Evolutionary conservation across 1,140 invertebrate genomes (phyloP).

Genomic region (Dendrolimus punctatus): DNA sequence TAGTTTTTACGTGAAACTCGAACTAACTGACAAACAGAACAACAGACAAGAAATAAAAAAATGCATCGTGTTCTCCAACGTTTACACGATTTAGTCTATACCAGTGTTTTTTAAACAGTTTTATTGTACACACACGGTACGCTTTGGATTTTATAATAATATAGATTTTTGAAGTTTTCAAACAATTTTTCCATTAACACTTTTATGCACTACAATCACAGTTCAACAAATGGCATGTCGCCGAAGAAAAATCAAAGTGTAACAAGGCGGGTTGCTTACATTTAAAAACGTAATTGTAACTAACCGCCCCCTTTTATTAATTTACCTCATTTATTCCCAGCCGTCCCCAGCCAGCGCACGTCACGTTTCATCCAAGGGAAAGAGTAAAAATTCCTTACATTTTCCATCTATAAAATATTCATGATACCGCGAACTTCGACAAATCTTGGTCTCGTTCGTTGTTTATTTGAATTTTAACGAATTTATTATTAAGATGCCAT

Average conservation of each 20-base stretch:
- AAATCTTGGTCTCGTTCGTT: constrained; percentile 5
- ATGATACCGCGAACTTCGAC: constrained; percentile 18
- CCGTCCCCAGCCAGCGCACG: constrained; percentile 25
- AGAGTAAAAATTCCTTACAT: constrained; percentile 24
- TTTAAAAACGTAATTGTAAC: constrained; percentile 72
- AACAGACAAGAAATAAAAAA: no score
- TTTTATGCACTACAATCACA: constrained; percentile 13
- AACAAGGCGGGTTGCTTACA: constrained; percentile 62
- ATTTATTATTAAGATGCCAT: no score
- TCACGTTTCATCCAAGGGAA: constrained; percentile 33
- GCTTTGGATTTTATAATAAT: not conserved
- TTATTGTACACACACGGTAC: no score
- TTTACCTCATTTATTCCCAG: constrained; percentile 60
- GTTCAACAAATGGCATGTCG: constrained; percentile 62
- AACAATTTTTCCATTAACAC: constrained; percentile 18
- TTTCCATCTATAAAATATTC: constrained; percentile 50
- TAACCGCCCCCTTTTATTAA: constrained; percentile 68
- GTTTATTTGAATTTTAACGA: no score
- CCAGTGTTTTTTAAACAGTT: no score
- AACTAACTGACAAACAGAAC: no score
- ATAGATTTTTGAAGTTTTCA: constrained; percentile 7
- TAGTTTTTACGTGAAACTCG: no score
- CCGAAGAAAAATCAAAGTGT: constrained; percentile 65
- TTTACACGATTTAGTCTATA: no score
- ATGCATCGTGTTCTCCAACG: no score